These are phyloP conservation scores for Tenthredo distinguenda DNA, from an alignment of 2,888 invertebrate genomes.

Conservation along the genomic window DNA sequence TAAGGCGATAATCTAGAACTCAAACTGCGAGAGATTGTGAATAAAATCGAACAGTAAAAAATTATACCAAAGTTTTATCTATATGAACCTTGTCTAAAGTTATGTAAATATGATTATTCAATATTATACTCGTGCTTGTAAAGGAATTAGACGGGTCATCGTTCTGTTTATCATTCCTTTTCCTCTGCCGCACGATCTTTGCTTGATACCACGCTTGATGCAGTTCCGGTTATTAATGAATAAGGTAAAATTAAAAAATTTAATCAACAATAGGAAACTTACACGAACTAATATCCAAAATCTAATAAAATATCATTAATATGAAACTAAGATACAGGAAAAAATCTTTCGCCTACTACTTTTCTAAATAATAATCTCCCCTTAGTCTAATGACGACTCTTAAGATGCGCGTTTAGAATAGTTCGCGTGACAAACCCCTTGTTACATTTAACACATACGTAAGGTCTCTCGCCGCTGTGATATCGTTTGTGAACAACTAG, in stretches of 20 bases:
- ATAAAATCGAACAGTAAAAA: conserved; percentile 6
- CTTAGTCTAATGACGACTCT: conserved; percentile 58
- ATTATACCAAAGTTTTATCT: not conserved
- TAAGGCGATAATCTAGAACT: not conserved
- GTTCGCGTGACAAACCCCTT: conserved; percentile 82
- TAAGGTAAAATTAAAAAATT: not conserved
- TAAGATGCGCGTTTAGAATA: conserved; percentile 81
- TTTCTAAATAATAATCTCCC: not conserved
- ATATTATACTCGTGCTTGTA: not conserved
- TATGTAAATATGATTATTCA: conserved; percentile 5
- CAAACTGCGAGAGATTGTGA: not conserved
- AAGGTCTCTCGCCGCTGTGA: conserved; percentile 81
- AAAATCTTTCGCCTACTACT: not conserved
- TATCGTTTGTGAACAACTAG: conserved; percentile 80
- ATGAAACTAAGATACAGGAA: not conserved
- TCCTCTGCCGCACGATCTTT: not conserved
- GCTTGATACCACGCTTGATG: not conserved
- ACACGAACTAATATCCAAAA: not conserved
- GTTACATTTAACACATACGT: conserved; percentile 80
- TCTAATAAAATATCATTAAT: not conserved
- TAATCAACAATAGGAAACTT: not conserved
- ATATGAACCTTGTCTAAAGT: conserved; percentile 7
- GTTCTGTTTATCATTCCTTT: not conserved
- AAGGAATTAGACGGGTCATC: not conserved
- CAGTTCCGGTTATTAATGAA: no score